These are phyloP conservation scores for Luscinia luscinia DNA, from an alignment of 2,797 vertebrate genomes.

Conservation along the genomic window DNA sequence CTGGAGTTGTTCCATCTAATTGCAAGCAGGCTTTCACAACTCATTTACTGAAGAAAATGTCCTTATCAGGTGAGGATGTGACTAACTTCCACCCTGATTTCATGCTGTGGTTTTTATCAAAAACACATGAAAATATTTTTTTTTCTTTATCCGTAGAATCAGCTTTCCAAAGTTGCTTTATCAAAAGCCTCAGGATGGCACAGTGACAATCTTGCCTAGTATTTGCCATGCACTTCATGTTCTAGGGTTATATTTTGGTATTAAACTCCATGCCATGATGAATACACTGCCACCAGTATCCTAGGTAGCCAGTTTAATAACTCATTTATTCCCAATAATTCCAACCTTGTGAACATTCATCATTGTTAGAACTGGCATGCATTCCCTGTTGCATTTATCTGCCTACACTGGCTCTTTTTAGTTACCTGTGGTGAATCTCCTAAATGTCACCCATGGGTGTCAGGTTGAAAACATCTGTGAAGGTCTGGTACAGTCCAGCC, in stretches of 20 bases:
- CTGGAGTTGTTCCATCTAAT: slow-evolving; percentile 58
- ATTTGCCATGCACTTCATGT: neutral
- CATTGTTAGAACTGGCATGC: neutral
- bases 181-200: neutral
- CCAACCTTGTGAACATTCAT: neutral
- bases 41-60: slow-evolving; percentile 57
- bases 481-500: neutral
- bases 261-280: neutral
- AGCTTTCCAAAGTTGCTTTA: neutral
- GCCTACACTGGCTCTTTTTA: neutral
- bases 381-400: neutral
- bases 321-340: neutral
- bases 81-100: slow-evolving; percentile 59
- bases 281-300: neutral
- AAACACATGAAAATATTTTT: slow-evolving; percentile 1
- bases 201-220: neutral
- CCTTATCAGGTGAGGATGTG: slow-evolving; percentile 67
- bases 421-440: neutral
- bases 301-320: neutral
- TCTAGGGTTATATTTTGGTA: neutral
- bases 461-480: neutral
- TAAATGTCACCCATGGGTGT: neutral
- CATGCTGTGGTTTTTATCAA: slow-evolving; percentile 29
- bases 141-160: neutral
- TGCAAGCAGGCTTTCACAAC: slow-evolving; percentile 66